Percentiles rank a stretch among this genome's conserved stretches.
Evolutionary conservation across 2,888 invertebrate species (phyloP).

Genomic region (Chydorus sphaericus): DNA sequence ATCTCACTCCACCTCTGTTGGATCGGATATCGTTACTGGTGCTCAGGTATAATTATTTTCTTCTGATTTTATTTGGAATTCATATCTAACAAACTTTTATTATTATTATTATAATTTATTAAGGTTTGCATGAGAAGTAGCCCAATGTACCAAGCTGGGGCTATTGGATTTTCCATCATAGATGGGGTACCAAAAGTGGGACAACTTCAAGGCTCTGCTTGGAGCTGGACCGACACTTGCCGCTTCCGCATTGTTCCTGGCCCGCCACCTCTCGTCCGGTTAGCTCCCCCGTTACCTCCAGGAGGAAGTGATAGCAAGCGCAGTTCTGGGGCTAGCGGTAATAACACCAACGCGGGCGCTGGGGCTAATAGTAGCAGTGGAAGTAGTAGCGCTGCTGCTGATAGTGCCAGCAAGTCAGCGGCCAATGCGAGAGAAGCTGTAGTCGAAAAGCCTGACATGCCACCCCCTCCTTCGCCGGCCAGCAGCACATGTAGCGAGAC

Average conservation of each 20-base stretch:
- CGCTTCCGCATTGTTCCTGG: constrained; percentile 41
- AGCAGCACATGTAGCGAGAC: constrained; percentile 95
- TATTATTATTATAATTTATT: constrained; percentile 52
- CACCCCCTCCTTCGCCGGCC: constrained; percentile 93
- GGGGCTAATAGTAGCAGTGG: too few relatives aligned
- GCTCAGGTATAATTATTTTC: constrained; percentile 29
- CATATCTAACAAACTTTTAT: constrained; percentile 47
- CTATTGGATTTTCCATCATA: constrained; percentile 78
- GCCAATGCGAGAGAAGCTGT: constrained; percentile 46
- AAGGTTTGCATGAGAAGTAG: constrained; percentile 86
- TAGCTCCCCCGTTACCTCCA: constrained; percentile 16
- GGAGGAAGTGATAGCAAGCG: constrained; percentile 5
- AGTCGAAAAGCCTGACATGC: constrained; percentile 84
- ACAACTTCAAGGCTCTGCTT: constrained; percentile 83
- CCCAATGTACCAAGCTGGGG: constrained; percentile 94
- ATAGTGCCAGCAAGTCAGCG: constrained; percentile 13
- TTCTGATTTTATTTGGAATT: too few relatives aligned
- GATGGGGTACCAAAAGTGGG: constrained; percentile 93
- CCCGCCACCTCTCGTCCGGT: constrained; percentile 11
- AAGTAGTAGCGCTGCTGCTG: constrained; percentile 10
- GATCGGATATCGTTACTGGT: constrained; percentile 30
- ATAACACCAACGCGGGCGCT: too few relatives aligned
- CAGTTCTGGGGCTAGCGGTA: constrained; percentile 7
- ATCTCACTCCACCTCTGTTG: constrained; percentile 47
- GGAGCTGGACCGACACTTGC: constrained; percentile 86